Conservation (phyloP, 1,140 invertebrate species). For the Diploscapter pachys region DNA sequence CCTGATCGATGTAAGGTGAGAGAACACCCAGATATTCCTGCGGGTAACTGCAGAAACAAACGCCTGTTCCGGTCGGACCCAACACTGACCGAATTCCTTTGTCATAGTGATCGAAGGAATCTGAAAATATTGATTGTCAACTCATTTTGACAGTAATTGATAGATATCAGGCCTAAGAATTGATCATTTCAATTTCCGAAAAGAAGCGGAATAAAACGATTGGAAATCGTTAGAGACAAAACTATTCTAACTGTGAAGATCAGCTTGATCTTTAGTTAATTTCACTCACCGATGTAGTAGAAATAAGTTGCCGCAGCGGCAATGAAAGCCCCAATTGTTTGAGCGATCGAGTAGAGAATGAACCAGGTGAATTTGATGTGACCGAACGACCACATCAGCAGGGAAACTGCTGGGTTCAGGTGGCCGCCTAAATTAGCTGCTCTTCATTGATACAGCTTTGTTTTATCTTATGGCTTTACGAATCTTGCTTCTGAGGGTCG, state of each 20-base stretch:
- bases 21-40: conserved; percentile 50
- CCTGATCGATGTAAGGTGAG: conserved; percentile 59
- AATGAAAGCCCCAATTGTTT: conserved; percentile 61
- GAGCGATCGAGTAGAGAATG: conserved; percentile 59
- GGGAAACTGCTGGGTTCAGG: conserved; percentile 62
- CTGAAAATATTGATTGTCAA: conserved; percentile 38
- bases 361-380: conserved; percentile 57
- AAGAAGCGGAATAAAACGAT: too few species aligned
- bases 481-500: too few species aligned
- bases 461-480: too few species aligned
- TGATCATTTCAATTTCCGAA: too few species aligned
- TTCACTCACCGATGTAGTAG: conserved; percentile 59
- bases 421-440: conserved; percentile 60
- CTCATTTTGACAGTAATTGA: too few species aligned
- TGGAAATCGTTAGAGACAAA: too few species aligned
- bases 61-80: conserved; percentile 56
- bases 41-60: conserved; percentile 61
- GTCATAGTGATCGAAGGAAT: conserved; percentile 59
- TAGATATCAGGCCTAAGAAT: too few species aligned
- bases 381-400: conserved; percentile 59
- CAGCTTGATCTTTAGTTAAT: not conserved
- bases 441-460: not conserved
- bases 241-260: too few species aligned
- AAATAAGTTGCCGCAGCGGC: conserved; percentile 59
- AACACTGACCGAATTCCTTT: conserved; percentile 48